A percentile compares a stretch with the other conserved stretches of the same genome.
Evolutionary conservation across 2,797 vertebrate species (phyloP).

Genomic region (Bradypus variegatus): DNA sequence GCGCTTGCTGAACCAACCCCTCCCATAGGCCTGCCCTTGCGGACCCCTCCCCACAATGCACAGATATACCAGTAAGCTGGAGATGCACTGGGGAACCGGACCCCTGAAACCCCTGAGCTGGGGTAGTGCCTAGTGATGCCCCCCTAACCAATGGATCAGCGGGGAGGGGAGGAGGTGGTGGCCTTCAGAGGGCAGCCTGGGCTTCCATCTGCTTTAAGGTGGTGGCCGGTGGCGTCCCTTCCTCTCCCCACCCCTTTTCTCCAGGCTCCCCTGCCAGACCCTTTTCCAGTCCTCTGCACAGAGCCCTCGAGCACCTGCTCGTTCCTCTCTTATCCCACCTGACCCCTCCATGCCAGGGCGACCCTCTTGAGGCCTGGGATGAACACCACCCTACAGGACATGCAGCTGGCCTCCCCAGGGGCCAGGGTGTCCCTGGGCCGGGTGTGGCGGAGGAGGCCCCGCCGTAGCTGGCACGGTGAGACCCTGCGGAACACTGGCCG

Average conservation of each 20-base stretch:
- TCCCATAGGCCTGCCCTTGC: neutral
- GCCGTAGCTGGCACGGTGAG: neutral
- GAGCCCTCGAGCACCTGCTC: neutral
- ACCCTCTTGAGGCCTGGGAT: neutral
- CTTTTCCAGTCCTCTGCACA: neutral
- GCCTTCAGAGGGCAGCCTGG: neutral
- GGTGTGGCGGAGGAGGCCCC: neutral
- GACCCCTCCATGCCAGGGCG: fast-evolving
- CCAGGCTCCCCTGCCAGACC: neutral
- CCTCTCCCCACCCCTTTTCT: neutral
- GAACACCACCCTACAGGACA: too few relatives aligned
- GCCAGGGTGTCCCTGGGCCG: neutral
- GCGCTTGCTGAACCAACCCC: neutral
- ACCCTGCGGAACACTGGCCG: too few relatives aligned
- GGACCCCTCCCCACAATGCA: fast-evolving
- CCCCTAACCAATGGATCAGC: neutral
- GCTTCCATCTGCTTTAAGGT: neutral
- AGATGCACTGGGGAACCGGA: neutral
- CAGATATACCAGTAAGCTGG: neutral
- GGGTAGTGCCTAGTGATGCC: neutral
- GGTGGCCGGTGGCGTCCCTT: neutral
- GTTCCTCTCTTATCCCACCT: too few relatives aligned
- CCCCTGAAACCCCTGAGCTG: too few relatives aligned
- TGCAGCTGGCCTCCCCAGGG: neutral
- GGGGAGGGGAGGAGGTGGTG: neutral